Evolutionary conservation across 2,888 invertebrate species (phyloP).

Genomic region (Sphaerophoria taeniata): DNA sequence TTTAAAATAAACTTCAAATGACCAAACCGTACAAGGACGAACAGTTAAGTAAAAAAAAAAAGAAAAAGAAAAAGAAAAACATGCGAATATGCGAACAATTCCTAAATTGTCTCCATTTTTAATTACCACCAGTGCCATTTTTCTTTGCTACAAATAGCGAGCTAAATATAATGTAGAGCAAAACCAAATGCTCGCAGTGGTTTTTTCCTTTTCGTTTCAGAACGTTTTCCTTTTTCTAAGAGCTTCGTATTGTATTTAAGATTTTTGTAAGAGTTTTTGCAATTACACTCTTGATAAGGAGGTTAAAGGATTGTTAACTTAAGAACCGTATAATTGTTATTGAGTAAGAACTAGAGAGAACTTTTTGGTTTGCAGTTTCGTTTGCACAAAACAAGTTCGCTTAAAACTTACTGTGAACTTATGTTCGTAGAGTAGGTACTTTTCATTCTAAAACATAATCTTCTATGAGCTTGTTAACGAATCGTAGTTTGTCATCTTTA

Average conservation of each 20-base stretch:
- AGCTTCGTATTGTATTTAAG: slow-evolving; percentile 5
- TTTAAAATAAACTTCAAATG: slow-evolving; percentile 43
- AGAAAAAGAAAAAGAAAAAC: slow-evolving; percentile 15
- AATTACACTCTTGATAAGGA: background rate
- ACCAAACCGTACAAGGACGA: slow-evolving; percentile 27
- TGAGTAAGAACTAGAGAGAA: too few species aligned
- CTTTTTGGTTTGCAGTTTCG: too few species aligned
- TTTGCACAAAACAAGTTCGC: too few species aligned
- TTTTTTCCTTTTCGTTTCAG: background rate
- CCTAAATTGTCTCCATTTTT: slow-evolving; percentile 49
- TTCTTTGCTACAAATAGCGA: slow-evolving; percentile 26
- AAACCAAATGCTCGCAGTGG: background rate
- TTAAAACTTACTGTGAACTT: too few species aligned
- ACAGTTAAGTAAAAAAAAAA: slow-evolving; percentile 43
- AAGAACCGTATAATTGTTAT: too few species aligned
- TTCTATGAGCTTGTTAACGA: background rate
- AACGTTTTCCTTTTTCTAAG: background rate
- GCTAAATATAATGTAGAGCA: slow-evolving; percentile 3
- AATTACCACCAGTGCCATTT: slow-evolving; percentile 49
- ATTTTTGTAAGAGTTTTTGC: background rate
- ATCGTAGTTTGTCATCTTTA: slow-evolving; percentile 9
- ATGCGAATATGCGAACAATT: slow-evolving; percentile 61
- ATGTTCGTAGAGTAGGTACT: too few species aligned
- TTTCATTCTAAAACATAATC: too few species aligned
- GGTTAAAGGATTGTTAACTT: background rate